Base-by-base conservation (phyloP, 2,888 invertebrate species). In the Mythimna pallens region DNA sequence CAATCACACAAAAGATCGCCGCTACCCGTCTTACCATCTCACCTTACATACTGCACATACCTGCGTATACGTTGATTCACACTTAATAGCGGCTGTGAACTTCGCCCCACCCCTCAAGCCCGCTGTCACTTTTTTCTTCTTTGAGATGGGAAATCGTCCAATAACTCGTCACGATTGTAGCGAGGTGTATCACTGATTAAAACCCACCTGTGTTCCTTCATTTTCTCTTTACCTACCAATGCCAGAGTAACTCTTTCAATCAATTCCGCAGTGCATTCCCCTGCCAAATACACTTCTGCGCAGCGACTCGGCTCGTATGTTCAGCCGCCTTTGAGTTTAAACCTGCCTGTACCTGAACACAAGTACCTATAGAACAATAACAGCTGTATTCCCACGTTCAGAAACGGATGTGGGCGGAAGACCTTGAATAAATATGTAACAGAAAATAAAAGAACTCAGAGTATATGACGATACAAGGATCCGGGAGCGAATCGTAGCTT, bases 391-490 rank as follows among this genome's bases (percentile, higher is more conserved):
- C 89, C 79, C 83, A 80, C 81, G 77, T 80, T 71, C 74, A 85
- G 71, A 66, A 80, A 79, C 88, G 89, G 86, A 88, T 88, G 86
- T 88, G 76, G 88, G 89, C 65, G 83, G 70, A 43, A 74, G 78
- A 76, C 88, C 88, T 88, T 88, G 87, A 81, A 61, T 17, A 78
- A 73, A 85, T 81, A 78, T 85, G 84, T 80, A 84, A 76, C 86
- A 84, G 84, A 87, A 84, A 77, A 70, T 62, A 77, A 81, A 83
- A 74, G 70, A 73, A 70, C 73, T 77, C 75, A 14, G 64, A 67
- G 65, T 64, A 72, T 40, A 73, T 77, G 77, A 80, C 82, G 73
- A 36, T 59, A 59, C 70, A 73, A 81, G 80, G 84, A 81, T 85
- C 84, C 86, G 86, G 86, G 77, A 84, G 73, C 30, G 61, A 62